phyloP scores from a whole-genome alignment of 2,888 invertebrate species.

The Epirrita christyi region DNA sequence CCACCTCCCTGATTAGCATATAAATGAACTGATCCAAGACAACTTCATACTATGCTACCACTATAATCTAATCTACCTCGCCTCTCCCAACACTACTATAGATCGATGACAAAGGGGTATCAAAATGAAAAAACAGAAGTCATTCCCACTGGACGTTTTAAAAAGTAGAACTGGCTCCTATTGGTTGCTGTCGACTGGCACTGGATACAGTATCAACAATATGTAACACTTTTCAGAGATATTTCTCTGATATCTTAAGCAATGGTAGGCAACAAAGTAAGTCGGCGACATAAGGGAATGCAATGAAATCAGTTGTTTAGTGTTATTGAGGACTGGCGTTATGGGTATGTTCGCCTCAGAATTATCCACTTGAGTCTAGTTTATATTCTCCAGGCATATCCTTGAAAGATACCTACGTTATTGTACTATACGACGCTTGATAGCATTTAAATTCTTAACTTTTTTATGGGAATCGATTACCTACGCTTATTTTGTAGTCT shows the following conservation, averaged over 20 bases:
- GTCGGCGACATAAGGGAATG: conserved; percentile 53
- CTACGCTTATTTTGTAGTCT: background rate
- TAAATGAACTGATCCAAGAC: conserved; percentile 79
- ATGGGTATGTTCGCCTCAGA: conserved; percentile 55
- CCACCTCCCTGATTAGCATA: conserved; percentile 79
- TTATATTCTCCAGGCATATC: conserved; percentile 43
- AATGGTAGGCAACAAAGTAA: conserved; percentile 68
- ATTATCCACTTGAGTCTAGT: conserved; percentile 39
- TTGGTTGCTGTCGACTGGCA: conserved; percentile 33
- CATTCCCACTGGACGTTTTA: conserved; percentile 53
- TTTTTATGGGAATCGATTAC: background rate
- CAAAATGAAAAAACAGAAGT: conserved; percentile 48
- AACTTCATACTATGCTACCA: conserved; percentile 74
- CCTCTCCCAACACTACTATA: conserved; percentile 36
- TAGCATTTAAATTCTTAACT: background rate
- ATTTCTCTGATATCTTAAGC: conserved; percentile 65
- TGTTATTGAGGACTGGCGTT: conserved; percentile 50
- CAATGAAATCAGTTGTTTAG: conserved; percentile 74
- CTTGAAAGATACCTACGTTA: conserved; percentile 1
- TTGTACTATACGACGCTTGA: background rate
- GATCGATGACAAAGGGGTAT: conserved; percentile 27
- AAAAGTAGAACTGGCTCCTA: conserved; percentile 44
- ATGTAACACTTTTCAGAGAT: conserved; percentile 61
- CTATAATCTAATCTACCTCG: conserved; percentile 48
- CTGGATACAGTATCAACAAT: conserved; percentile 63